Base-by-base conservation (phyloP, 2,888 invertebrate species). In the Lycocerus yunnanus region DNA sequence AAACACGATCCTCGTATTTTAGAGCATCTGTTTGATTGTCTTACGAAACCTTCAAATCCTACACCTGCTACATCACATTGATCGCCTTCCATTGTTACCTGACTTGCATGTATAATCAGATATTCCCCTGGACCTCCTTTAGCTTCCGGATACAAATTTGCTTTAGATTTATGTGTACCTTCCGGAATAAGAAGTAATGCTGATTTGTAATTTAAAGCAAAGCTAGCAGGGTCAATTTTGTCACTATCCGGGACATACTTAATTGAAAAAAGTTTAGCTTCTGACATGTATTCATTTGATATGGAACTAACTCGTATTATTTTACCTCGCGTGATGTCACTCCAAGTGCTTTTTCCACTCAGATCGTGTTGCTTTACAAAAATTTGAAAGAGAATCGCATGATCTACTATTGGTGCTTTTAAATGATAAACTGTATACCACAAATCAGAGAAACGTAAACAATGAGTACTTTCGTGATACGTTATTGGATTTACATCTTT, bases 271-370 rank as follows among this genome's bases (percentile, higher is more conserved):
- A 84, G 84, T 3, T 82, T 81, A 58, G 81, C 76, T 6, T 82
- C 81, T 70, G 83, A 84, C 59, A 78, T 71, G 69, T 80, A 84
- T 68, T 78, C 63, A 6, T 73, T 74, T 5, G 71, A 71, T 5
- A 79, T 59, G 3, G 82, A 84, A n/a, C 86, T 81, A 84, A 87
- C 88, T 87, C 87, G 88, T 15, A 90, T 88, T 67, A 87, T 85
- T 72, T 88, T 85, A n/a, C 88, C 89, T 80, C 87, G 87, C 0
- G 91, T 91, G 15, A 92, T 81, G 81, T 92, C 91, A 74, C 89
- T 88, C 92, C 92, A 92, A 27, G 87, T 84, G 14, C 88, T 87
- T 77, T 87, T 88, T 9, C 90, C 90, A 65, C 89, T 88, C 1
- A 84, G 79, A 10, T 88, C 86, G 66, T 87, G 88, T 66, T 88